Evolutionary conservation across 2,888 invertebrate species (phyloP).

Genomic region (Orchestes rusci): DNA sequence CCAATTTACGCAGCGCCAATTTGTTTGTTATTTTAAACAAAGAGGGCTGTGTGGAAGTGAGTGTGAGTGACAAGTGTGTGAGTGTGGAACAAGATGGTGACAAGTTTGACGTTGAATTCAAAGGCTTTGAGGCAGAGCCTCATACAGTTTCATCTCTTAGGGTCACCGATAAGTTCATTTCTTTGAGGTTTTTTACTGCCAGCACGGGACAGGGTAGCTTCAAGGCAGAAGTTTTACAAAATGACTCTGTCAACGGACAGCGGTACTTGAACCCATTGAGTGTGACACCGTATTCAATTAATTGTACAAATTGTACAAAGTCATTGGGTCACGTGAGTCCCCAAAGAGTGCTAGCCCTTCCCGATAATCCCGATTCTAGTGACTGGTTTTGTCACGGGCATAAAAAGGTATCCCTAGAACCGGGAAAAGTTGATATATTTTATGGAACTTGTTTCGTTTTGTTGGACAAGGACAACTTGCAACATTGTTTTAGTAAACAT

Average conservation of each 20-base stretch:
- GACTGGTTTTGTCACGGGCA: conserved; percentile 62
- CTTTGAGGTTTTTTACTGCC: conserved; percentile 39
- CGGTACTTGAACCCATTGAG: conserved; percentile 17
- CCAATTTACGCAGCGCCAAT: conserved; percentile 54
- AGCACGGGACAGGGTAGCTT: conserved; percentile 32
- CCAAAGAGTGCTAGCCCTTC: conserved; percentile 54
- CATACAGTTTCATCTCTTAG: conserved; percentile 38
- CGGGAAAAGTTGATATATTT: conserved; percentile 50
- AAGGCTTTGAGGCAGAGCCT: conserved; percentile 22
- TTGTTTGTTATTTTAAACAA: conserved; percentile 44
- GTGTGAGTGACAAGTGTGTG: conserved; percentile 22
- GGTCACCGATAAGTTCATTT: conserved; percentile 32
- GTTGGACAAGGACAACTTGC: conserved; percentile 40
- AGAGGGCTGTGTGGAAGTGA: conserved; percentile 30
- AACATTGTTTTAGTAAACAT: conserved; percentile 43
- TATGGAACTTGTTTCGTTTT: conserved; percentile 53
- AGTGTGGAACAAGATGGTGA: background rate
- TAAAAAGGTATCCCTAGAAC: conserved; percentile 38
- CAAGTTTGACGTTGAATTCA: conserved; percentile 25
- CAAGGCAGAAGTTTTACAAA: conserved; percentile 35
- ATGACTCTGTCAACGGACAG: too few species aligned
- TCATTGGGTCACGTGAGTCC: conserved; percentile 40
- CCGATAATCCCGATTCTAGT: conserved; percentile 51
- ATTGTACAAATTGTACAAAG: conserved; percentile 41
- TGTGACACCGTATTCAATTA: conserved; percentile 41